Conservation (phyloP, 2,888 invertebrate species). For the Drosophila mimetica region DNA sequence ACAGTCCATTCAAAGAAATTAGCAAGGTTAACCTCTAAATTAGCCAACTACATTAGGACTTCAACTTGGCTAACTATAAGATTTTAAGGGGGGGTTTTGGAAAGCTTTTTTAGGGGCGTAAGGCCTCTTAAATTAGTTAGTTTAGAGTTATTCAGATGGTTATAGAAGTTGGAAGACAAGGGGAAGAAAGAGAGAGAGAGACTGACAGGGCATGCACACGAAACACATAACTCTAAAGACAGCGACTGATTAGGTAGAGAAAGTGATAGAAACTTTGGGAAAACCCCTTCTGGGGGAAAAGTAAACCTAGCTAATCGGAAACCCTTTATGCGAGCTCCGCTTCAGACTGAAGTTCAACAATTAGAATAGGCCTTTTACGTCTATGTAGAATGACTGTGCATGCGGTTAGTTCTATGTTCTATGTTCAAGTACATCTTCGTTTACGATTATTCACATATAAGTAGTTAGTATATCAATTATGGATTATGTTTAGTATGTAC, state of each 20-base stretch:
- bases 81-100: slow-evolving; percentile 6
- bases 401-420: slow-evolving; percentile 44
- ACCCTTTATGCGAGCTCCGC: slow-evolving; percentile 6
- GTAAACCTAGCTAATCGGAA: slow-evolving; percentile 3
- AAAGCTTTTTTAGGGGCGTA: slow-evolving; percentile 6
- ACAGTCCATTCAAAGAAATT: background rate
- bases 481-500: slow-evolving; percentile 34
- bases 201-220: slow-evolving; percentile 55
- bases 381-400: slow-evolving; percentile 57
- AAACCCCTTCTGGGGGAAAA: background rate
- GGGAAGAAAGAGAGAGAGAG: slow-evolving; percentile 12
- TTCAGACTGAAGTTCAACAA: slow-evolving; percentile 6
- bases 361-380: slow-evolving; percentile 10
- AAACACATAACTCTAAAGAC: slow-evolving; percentile 30
- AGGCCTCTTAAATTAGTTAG: slow-evolving; percentile 18
- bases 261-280: background rate
- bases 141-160: slow-evolving; percentile 14
- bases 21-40: background rate
- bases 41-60: slow-evolving; percentile 35
- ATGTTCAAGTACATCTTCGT: slow-evolving; percentile 16
- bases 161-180: slow-evolving; percentile 2
- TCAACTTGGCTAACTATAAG: slow-evolving; percentile 57
- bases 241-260: slow-evolving; percentile 15
- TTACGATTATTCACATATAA: slow-evolving; percentile 13
- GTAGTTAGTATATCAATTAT: slow-evolving; percentile 26